Conservation (phyloP, 1,140 invertebrate species). For the Drosophila yakuba region DNA sequence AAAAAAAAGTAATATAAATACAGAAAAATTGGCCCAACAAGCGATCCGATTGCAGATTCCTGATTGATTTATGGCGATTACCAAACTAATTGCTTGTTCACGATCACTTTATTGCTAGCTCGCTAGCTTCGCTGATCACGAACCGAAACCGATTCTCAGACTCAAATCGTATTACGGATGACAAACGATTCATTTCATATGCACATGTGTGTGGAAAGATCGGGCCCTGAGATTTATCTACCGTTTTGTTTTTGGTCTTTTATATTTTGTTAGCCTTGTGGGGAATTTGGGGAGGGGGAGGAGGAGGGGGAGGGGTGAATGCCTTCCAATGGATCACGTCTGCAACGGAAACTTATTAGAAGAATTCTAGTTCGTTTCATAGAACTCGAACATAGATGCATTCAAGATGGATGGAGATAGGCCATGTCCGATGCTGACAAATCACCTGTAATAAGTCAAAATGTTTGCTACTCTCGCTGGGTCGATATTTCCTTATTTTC, state of each 20-base stretch:
- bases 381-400: constrained; percentile 43
- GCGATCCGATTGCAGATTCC: constrained; percentile 22
- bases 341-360: constrained; percentile 37
- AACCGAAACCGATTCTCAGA: constrained; percentile 17
- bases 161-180: constrained; percentile 43
- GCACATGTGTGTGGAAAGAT: constrained; percentile 16
- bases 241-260: constrained; percentile 2
- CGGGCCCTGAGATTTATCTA: constrained; percentile 35
- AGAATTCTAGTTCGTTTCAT: constrained; percentile 43
- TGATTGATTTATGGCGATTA: constrained; percentile 35
- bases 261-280: background rate
- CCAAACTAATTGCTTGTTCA: constrained; percentile 39
- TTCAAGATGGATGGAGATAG: constrained; percentile 58
- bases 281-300: background rate
- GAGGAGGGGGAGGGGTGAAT: background rate
- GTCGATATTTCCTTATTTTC: constrained; percentile 11
- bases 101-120: constrained; percentile 16
- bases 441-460: constrained; percentile 77
- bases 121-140: background rate
- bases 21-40: background rate
- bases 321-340: constrained; percentile 31
- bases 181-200: constrained; percentile 57
- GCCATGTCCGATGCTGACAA: constrained; percentile 79
- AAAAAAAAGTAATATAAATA: no score
- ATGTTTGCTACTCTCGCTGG: constrained; percentile 32